These are phyloP conservation scores for Drosophila virilis DNA, from an alignment of 1,140 invertebrate genomes.

Conservation along the genomic window DNA sequence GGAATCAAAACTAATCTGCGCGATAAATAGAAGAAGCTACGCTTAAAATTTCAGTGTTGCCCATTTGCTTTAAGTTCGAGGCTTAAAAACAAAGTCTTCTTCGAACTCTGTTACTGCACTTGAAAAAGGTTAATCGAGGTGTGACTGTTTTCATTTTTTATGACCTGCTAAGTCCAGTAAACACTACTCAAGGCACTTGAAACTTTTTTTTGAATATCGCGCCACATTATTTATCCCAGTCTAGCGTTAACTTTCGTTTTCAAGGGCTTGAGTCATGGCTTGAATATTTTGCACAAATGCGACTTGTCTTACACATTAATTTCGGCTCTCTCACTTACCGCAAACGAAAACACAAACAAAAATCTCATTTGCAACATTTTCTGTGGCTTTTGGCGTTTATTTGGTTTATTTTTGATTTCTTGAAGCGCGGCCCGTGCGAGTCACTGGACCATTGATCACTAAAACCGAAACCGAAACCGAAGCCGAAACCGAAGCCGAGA, in stretches of 20 bases:
- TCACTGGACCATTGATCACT: constrained; percentile 80
- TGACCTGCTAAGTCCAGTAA: neutral
- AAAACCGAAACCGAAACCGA: constrained; percentile 25
- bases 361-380: constrained; percentile 65
- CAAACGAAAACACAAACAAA: constrained; percentile 40
- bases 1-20: too few relatives aligned
- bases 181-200: neutral
- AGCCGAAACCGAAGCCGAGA: constrained; percentile 4
- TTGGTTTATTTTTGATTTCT: constrained; percentile 9
- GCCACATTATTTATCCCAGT: neutral
- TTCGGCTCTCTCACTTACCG: constrained; percentile 67
- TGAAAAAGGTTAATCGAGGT: neutral
- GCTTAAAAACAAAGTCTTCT: too few relatives aligned
- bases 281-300: neutral
- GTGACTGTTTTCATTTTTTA: neutral
- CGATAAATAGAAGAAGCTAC: too few relatives aligned
- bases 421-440: constrained; percentile 52
- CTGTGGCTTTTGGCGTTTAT: constrained; percentile 3
- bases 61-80: too few relatives aligned
- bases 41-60: too few relatives aligned
- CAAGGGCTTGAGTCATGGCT: constrained; percentile 2
- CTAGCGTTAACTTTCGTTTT: constrained; percentile 12
- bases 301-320: too few relatives aligned
- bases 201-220: neutral
- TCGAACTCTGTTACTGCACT: neutral